A percentile compares a stretch with the other conserved stretches of the same genome.
phyloP scores from a whole-genome alignment of 2,797 vertebrate genomes.

The Paguma larvata region DNA sequence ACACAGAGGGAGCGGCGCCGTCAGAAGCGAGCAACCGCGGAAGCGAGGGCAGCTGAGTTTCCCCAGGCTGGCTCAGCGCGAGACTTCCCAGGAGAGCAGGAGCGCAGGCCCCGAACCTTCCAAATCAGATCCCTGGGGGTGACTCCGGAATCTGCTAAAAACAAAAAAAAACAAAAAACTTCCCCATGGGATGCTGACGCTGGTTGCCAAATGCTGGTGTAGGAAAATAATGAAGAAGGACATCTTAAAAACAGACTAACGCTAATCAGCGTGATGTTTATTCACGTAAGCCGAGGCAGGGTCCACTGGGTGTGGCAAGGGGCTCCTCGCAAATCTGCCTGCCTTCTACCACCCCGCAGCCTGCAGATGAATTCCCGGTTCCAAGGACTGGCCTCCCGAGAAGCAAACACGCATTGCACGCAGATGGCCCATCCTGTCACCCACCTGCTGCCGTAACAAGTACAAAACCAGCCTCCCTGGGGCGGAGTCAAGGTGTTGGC shows the following conservation, averaged over 20 bases:
- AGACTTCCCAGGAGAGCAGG: neutral
- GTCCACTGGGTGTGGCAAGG: neutral
- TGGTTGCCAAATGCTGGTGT: neutral
- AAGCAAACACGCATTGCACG: neutral
- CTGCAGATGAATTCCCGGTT: neutral
- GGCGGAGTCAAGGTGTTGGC: neutral
- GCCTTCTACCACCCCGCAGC: neutral
- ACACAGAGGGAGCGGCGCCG: neutral
- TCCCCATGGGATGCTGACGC: neutral
- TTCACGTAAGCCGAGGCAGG: neutral
- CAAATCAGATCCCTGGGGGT: neutral
- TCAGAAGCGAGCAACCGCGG: neutral
- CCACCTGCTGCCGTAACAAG: too few relatives aligned
- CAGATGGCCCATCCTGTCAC: fast-evolving
- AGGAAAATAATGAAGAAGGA: neutral
- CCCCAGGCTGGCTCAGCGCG: fast-evolving
- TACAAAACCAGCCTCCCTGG: fast-evolving
- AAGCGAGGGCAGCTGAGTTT: fast-evolving
- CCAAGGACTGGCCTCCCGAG: fast-evolving
- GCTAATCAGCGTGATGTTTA: neutral
- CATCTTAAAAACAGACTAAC: neutral
- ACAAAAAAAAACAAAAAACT: neutral
- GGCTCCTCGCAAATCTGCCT: neutral
- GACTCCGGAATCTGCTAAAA: neutral
- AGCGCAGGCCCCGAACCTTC: fast-evolving